A percentile compares a stretch with the other conserved stretches of the same genome.
Evolutionary conservation across 2,797 vertebrate species (phyloP).

Genomic region (Hyperoplus immaculatus): DNA sequence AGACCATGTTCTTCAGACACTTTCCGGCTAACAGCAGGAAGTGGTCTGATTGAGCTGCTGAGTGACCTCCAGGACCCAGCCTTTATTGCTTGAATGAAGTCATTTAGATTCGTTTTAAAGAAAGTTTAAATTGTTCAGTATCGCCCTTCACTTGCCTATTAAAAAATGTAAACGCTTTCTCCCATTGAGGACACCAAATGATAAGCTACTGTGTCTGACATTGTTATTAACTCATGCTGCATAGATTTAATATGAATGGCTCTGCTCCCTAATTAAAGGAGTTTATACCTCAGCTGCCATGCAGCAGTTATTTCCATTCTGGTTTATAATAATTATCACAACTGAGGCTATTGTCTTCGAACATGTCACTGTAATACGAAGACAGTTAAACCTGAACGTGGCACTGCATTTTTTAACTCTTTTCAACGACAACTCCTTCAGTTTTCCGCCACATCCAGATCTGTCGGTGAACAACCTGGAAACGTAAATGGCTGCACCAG

Average conservation of each 20-base stretch:
- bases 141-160: background rate
- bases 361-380: background rate
- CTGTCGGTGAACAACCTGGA: background rate
- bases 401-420: background rate
- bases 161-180: background rate
- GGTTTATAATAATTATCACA: background rate
- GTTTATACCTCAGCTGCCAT: background rate
- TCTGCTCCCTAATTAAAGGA: background rate
- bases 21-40: background rate
- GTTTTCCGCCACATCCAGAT: slow-evolving; percentile 22
- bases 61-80: background rate
- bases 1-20: background rate
- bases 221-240: background rate
- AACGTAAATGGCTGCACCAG: slow-evolving; percentile 10
- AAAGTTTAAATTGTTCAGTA: background rate
- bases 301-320: background rate
- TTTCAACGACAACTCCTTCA: background rate
- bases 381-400: background rate
- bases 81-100: background rate
- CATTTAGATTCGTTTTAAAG: background rate
- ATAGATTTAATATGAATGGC: background rate
- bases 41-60: slow-evolving; percentile 10
- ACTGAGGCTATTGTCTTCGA: background rate
- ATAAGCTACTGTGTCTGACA: background rate
- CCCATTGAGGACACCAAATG: background rate